Evolutionary conservation across 2,888 invertebrate species (phyloP), one percentile per base, ranked within the genome.

Genomic region (Ornithoptera alexandrae): DNA sequence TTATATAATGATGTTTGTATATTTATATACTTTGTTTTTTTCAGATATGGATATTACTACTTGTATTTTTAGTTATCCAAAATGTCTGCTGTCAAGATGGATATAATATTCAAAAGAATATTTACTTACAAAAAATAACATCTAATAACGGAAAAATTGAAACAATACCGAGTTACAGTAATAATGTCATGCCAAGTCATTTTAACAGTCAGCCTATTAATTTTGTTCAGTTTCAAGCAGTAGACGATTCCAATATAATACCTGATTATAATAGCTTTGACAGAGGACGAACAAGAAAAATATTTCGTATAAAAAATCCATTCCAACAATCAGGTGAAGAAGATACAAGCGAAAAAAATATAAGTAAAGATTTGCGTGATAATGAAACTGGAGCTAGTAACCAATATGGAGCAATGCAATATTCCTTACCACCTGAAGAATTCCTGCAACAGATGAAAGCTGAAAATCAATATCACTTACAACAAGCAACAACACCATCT

Each of bases 391-490:
- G 89, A 77, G 88, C 92, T 81, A 93, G 92, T 84, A 92, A 91
- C 82, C 92, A 92, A 82, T 90, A 92, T 84, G 84, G 89, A 72
- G 84, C 90, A 58, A 79, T 91, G 79, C 91, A 92, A 81, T 93
- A 92, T 78, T 91, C 91, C 46, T 80, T 93, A 72, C 93, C 93
- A 71, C 92, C 93, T 15, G 92, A 93, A 70, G 90, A 91, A 58
- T 93, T 92, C 71, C 79, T 93, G 56, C 90, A 91, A 68, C 88
- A 92, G 73, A 83, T 92, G 79, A 86, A 87, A 73, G 85, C 86
- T 71, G 89, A 90, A 73, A 90, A 82, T 74, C 89, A 88, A 74
- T 91, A 84, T 74, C 85, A 86, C 62, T 88, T 87, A 75, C 85
- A 84, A 65, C 77, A 79, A 60, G 68, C 81, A 63, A 87, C 90